Conservation (phyloP, 2,797 vertebrate species). For the Dendrocincla tyrannina region DNA sequence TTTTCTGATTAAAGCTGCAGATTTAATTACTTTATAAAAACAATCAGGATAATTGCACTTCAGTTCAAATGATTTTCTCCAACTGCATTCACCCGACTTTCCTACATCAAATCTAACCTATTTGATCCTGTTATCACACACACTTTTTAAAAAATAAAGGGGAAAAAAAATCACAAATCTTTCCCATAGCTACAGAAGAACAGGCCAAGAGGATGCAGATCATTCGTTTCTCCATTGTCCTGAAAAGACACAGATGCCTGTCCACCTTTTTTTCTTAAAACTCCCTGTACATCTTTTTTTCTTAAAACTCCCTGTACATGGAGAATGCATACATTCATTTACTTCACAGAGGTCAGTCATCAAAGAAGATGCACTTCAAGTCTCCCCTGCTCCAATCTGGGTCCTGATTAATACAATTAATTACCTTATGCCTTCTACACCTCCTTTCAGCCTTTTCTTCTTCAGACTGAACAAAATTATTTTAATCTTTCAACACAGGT, state of each 20-base stretch:
- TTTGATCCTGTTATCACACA: background rate
- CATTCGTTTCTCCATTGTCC: background rate
- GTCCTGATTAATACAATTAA: background rate
- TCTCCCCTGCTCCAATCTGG: background rate
- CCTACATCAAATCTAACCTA: background rate
- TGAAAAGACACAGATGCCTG: background rate
- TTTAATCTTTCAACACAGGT: background rate
- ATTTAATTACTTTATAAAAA: slow-evolving; percentile 3
- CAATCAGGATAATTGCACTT: background rate
- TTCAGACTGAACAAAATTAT: background rate
- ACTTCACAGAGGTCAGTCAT: background rate
- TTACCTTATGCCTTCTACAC: background rate
- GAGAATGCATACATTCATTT: background rate
- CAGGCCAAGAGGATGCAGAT: background rate
- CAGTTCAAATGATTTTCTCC: background rate
- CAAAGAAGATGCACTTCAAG: background rate
- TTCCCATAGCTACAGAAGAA: background rate
- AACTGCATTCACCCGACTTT: background rate
- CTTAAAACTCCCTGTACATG: background rate
- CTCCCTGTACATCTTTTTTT: background rate
- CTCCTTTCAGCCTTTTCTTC: background rate
- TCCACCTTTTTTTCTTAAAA: background rate
- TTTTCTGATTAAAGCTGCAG: background rate
- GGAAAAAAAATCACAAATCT: background rate
- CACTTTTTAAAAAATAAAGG: background rate